These are phyloP conservation scores for Magallana nippona DNA, from an alignment of 2,888 invertebrate genomes.

Conservation along the genomic window DNA sequence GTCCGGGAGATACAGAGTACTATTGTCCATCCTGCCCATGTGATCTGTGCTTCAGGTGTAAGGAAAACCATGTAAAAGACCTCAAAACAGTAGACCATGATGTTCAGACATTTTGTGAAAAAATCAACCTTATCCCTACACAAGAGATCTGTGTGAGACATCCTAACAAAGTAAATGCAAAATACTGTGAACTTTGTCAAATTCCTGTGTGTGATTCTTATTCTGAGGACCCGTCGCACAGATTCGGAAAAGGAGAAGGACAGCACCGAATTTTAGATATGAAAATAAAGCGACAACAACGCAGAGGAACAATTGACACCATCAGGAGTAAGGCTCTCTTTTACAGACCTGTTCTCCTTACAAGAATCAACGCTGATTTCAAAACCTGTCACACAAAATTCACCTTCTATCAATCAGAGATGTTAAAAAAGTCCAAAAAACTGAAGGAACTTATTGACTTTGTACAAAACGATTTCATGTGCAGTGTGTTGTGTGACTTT, in stretches of 20 bases:
- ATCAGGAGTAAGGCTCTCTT: not conserved
- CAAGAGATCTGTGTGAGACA: conserved; percentile 3
- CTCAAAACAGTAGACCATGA: not conserved
- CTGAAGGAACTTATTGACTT: too few species aligned
- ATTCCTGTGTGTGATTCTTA: not conserved
- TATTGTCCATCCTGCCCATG: too few species aligned
- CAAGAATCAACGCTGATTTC: too few species aligned
- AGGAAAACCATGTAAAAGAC: not conserved
- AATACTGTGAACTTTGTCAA: not conserved
- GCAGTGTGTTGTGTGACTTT: too few species aligned
- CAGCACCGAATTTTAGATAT: not conserved
- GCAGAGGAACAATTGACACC: not conserved
- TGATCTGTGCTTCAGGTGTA: too few species aligned
- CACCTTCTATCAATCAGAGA: too few species aligned
- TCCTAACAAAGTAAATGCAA: not conserved
- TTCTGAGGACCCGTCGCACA: not conserved
- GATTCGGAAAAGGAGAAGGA: not conserved
- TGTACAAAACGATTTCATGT: too few species aligned
- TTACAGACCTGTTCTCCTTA: not conserved
- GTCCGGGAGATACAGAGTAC: too few species aligned
- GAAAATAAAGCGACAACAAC: not conserved
- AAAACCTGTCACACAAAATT: too few species aligned
- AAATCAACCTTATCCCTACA: not conserved
- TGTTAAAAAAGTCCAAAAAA: too few species aligned
- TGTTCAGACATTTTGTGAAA: not conserved